Evolutionary conservation across 2,797 vertebrate genomes (phyloP).

Genomic region (Xerus rutilus): DNA sequence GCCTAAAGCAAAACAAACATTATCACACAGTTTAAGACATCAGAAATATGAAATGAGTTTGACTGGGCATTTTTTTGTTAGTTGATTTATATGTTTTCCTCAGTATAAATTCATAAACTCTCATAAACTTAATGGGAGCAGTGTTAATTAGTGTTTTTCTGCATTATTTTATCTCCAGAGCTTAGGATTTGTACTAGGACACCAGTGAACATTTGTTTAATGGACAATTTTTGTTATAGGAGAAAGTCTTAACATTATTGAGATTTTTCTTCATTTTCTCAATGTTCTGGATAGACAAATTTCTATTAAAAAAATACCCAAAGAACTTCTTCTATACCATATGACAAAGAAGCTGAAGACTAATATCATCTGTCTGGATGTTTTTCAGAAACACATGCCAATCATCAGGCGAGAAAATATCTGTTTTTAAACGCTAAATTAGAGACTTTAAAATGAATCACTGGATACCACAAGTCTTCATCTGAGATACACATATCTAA

Average conservation of each 20-base stretch:
- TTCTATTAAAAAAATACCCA: not conserved
- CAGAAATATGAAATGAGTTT: too few species aligned
- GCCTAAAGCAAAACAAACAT: too few species aligned
- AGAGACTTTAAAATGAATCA: slow-evolving; percentile 1
- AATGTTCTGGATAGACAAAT: not conserved
- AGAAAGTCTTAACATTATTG: not conserved
- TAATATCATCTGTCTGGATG: slow-evolving; percentile 34
- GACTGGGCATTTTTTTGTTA: not conserved
- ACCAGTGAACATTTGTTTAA: not conserved
- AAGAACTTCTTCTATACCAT: slow-evolving; percentile 30
- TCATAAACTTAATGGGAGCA: not conserved
- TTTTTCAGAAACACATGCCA: not conserved
- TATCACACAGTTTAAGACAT: too few species aligned
- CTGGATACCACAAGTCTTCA: not conserved
- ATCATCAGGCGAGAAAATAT: not conserved
- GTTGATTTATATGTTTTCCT: not conserved
- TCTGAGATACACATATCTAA: not conserved
- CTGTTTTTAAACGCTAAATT: slow-evolving; percentile 50
- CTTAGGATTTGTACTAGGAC: not conserved
- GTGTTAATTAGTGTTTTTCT: not conserved
- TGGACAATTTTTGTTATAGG: not conserved
- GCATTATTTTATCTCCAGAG: not conserved
- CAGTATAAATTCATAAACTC: not conserved
- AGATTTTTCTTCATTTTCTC: not conserved
- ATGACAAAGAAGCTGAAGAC: slow-evolving; percentile 11